These are phyloP conservation scores for Colostygia pectinataria DNA, from an alignment of 2,888 invertebrate genomes.

Conservation along the genomic window DNA sequence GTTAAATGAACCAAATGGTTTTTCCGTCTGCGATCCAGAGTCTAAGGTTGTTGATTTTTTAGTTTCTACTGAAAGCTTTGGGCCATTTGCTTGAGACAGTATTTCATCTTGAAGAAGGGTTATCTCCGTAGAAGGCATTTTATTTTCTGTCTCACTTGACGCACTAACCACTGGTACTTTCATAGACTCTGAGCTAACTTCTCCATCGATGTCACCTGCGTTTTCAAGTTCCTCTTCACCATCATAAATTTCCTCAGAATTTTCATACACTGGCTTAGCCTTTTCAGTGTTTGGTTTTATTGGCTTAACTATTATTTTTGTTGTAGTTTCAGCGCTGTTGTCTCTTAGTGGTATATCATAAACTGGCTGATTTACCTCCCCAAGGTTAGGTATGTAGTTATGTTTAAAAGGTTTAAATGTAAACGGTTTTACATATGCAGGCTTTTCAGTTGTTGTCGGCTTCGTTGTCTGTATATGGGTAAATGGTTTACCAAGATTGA, in stretches of 20 bases:
- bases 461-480: conserved; percentile 39
- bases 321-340: conserved; percentile 66
- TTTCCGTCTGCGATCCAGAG: conserved; percentile 76
- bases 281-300: conserved; percentile 43
- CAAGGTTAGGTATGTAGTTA: conserved; percentile 65
- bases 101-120: conserved; percentile 56
- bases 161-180: conserved; percentile 72
- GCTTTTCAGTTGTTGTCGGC: conserved; percentile 46
- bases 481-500: conserved; percentile 67
- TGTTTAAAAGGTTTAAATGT: conserved; percentile 35
- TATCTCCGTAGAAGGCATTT: conserved; percentile 48
- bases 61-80: conserved; percentile 31
- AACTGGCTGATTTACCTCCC: conserved; percentile 60
- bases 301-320: conserved; percentile 38
- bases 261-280: conserved; percentile 67
- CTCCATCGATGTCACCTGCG: conserved; percentile 70
- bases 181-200: conserved; percentile 75
- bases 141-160: conserved; percentile 50
- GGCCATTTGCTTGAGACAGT: conserved; percentile 29
- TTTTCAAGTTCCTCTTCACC: conserved; percentile 64
- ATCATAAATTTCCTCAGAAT: conserved; percentile 73
- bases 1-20: conserved; percentile 66
- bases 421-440: conserved; percentile 51
- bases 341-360: conserved; percentile 77
- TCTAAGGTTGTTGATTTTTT: conserved; percentile 54